A percentile compares a stretch with the other conserved stretches of the same genome.
These are phyloP conservation scores for Campoletis sonorensis DNA, from an alignment of 1,140 invertebrate genomes.

Conservation along the genomic window DNA sequence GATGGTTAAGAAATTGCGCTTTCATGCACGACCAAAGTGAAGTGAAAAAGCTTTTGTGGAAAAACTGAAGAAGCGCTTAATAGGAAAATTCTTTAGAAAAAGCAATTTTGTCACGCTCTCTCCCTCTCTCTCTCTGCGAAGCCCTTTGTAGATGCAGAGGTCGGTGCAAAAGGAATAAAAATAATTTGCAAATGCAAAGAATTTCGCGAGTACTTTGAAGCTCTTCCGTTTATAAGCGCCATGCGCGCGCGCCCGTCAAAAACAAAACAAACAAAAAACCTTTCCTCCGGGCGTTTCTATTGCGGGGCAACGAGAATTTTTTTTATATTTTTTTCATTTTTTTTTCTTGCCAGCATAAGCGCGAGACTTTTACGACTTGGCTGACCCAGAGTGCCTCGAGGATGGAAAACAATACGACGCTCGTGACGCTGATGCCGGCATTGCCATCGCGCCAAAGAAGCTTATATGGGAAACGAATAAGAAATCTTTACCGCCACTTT, in stretches of 20 bases:
- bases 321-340: too few relatives aligned
- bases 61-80: too few relatives aligned
- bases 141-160: too few relatives aligned
- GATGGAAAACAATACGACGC: conserved; percentile 19
- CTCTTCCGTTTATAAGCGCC: background rate
- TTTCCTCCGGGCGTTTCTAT: conserved; percentile 17
- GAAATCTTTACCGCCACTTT: conserved; percentile 25
- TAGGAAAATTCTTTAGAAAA: background rate
- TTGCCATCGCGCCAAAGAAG: conserved; percentile 57
- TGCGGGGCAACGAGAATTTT: background rate
- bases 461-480: conserved; percentile 59
- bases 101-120: background rate
- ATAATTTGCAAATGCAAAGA: background rate
- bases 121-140: too few relatives aligned
- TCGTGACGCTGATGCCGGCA: conserved; percentile 31
- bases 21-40: too few relatives aligned
- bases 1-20: too few relatives aligned
- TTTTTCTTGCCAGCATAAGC: background rate
- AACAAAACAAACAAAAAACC: conserved; percentile 3
- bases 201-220: background rate
- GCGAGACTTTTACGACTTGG: conserved; percentile 44
- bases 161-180: too few relatives aligned
- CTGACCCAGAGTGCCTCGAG: conserved; percentile 45
- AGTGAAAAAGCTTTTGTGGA: too few relatives aligned
- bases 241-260: background rate